Conservation (phyloP, 1,140 invertebrate species). For the Drosophila parvula region DNA sequence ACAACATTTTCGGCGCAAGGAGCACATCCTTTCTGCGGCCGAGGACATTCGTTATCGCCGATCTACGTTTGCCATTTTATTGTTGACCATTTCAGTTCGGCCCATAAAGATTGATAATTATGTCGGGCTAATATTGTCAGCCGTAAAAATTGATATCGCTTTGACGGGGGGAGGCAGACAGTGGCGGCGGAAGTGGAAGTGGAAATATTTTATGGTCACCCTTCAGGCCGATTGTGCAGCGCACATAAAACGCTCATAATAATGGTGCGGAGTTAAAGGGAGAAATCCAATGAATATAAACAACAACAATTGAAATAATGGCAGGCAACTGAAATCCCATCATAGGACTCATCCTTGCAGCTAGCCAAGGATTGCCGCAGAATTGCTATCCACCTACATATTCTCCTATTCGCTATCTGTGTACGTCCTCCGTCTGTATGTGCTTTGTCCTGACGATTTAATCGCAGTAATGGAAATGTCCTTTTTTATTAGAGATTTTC, state of each 20-base stretch:
- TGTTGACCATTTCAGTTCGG: conserved; percentile 54
- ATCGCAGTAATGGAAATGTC: conserved; percentile 80
- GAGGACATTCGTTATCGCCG: conserved; percentile 41
- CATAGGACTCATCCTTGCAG: conserved; percentile 31
- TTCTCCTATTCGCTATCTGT: conserved; percentile 21
- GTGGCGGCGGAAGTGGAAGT: no score
- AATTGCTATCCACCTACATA: conserved; percentile 25
- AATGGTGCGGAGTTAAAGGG: conserved; percentile 15
- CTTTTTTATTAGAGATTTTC: conserved; percentile 75
- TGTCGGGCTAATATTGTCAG: conserved; percentile 72
- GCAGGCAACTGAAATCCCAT: conserved; percentile 63
- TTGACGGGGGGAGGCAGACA: conserved; percentile 16
- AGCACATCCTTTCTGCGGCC: conserved; percentile 44
- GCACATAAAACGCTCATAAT: conserved; percentile 60
- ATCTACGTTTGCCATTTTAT: conserved; percentile 64
- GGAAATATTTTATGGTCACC: conserved; percentile 42
- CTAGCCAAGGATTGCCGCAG: conserved; percentile 40
- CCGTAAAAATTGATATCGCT: conserved; percentile 71
- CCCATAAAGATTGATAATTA: conserved; percentile 80
- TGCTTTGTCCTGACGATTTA: conserved; percentile 67
- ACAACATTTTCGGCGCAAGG: conserved; percentile 36
- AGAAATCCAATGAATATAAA: conserved; percentile 75
- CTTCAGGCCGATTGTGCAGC: conserved; percentile 39
- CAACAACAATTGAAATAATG: conserved; percentile 80
- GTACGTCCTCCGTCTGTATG: conserved; percentile 7